Conservation (phyloP, 2,113 vertebrate species). For the Lycaon pictus region DNA sequence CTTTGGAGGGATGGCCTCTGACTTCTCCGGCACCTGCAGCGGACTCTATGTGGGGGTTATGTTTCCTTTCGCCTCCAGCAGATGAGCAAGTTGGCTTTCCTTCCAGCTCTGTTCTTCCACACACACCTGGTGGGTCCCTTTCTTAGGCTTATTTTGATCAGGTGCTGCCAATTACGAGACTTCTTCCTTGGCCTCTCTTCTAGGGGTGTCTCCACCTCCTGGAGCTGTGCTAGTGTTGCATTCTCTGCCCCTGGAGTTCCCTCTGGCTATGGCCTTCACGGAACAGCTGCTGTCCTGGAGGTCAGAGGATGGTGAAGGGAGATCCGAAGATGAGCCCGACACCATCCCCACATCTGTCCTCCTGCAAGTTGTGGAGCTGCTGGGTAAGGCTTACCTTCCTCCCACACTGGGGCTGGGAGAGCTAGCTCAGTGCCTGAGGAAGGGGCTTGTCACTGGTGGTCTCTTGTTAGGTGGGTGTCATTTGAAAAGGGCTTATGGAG, state of each 20-base stretch:
- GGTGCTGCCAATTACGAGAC: neutral
- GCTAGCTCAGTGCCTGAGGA: too few relatives aligned
- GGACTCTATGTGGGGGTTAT: neutral
- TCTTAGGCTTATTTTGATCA: neutral
- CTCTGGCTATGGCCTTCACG: slow-evolving; percentile 96
- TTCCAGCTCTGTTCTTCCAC: neutral
- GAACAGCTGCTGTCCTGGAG: slow-evolving; percentile 97
- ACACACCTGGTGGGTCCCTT: neutral
- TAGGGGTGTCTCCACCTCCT: slow-evolving; percentile 97
- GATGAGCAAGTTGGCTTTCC: neutral
- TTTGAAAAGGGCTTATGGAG: neutral
- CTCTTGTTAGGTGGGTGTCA: neutral
- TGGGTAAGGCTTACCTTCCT: slow-evolving; percentile 88
- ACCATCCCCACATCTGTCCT: slow-evolving; percentile 94
- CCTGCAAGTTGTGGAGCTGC: slow-evolving; percentile 95
- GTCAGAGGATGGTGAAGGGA: slow-evolving; percentile 90
- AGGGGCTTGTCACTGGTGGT: neutral
- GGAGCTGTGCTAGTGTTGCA: slow-evolving; percentile 96
- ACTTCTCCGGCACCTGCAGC: too few relatives aligned
- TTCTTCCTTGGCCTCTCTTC: slow-evolving; percentile 4
- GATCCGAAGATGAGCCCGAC: slow-evolving; percentile 94
- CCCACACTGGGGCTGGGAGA: fast-evolving
- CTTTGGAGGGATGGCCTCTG: neutral
- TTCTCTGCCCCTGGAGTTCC: slow-evolving; percentile 97
- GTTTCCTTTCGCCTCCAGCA: neutral